These are phyloP conservation scores for Hepsetus odoe DNA, from an alignment of 2,113 vertebrate species.

Conservation along the genomic window DNA sequence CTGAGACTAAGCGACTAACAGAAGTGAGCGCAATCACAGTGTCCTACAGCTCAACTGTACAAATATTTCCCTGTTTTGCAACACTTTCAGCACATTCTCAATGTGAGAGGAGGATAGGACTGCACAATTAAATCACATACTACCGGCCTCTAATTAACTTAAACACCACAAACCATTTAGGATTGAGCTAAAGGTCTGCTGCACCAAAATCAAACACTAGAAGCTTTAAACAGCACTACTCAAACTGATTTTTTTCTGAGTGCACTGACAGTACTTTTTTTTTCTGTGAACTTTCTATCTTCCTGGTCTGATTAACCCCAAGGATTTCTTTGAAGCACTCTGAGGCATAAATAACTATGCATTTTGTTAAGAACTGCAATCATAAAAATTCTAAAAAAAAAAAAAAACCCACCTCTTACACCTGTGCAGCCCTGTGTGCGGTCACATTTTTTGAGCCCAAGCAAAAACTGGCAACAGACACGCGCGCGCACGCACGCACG, in stretches of 20 bases:
- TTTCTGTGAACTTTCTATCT: background rate
- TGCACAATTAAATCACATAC: constrained; percentile 20
- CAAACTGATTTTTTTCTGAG: background rate
- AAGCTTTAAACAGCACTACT: background rate
- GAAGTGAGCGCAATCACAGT: constrained; percentile 51
- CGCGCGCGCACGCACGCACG: constrained; percentile 10
- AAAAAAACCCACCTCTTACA: background rate
- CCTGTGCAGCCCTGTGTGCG: constrained; percentile 27
- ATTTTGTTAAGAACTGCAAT: constrained; percentile 9
- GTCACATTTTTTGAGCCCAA: constrained; percentile 29
- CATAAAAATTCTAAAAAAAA: constrained; percentile 10
- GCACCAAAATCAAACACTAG: background rate
- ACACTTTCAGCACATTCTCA: constrained; percentile 15
- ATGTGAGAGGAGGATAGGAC: constrained; percentile 20
- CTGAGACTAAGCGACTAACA: constrained; percentile 12
- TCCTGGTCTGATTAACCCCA: background rate
- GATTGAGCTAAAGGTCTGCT: background rate
- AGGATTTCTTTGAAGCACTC: background rate
- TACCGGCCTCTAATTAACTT: background rate
- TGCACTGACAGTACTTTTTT: background rate
- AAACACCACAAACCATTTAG: constrained; percentile 13
- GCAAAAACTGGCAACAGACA: constrained; percentile 8
- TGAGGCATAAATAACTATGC: constrained; percentile 4
- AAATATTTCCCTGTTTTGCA: constrained; percentile 18
- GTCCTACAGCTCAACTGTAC: constrained; percentile 36